Percentiles rank a stretch among this genome's conserved stretches.
These are phyloP conservation scores for Girardinichthys multiradiatus DNA, from an alignment of 2,113 vertebrate species.

Conservation along the genomic window DNA sequence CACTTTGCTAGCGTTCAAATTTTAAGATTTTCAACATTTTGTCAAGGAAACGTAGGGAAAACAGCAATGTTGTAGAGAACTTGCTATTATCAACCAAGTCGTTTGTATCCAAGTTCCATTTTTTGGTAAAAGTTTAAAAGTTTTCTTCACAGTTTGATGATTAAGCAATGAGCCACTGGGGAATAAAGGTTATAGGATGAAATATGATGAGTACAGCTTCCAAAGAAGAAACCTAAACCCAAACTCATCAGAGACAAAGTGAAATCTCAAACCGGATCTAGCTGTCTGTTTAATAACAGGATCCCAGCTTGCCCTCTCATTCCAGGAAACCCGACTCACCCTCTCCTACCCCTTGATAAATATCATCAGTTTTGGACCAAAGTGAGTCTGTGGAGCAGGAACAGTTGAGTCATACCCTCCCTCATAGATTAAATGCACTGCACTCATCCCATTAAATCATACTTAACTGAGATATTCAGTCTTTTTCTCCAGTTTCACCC, in stretches of 20 bases:
- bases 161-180: constrained; percentile 5
- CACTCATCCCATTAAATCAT: constrained; percentile 59
- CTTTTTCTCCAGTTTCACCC: background rate
- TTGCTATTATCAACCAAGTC: constrained; percentile 2
- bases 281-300: background rate
- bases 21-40: background rate
- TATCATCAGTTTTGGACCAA: constrained; percentile 41
- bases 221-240: background rate
- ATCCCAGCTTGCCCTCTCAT: background rate
- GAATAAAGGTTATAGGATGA: background rate
- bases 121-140: constrained; percentile 23
- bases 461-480: constrained; percentile 40
- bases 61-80: background rate
- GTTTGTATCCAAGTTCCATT: constrained; percentile 3
- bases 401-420: constrained; percentile 49
- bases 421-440: constrained; percentile 39
- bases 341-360: constrained; percentile 51
- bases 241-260: background rate
- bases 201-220: no score
- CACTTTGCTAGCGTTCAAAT: no score
- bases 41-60: background rate
- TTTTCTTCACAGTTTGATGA: constrained; percentile 26
- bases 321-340: constrained; percentile 36
- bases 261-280: background rate
- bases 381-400: constrained; percentile 47